Evolutionary conservation across 1,140 invertebrate species (phyloP), one percentile per base, ranked within the genome.

Genomic region (Vollenhovia emeryi): DNA sequence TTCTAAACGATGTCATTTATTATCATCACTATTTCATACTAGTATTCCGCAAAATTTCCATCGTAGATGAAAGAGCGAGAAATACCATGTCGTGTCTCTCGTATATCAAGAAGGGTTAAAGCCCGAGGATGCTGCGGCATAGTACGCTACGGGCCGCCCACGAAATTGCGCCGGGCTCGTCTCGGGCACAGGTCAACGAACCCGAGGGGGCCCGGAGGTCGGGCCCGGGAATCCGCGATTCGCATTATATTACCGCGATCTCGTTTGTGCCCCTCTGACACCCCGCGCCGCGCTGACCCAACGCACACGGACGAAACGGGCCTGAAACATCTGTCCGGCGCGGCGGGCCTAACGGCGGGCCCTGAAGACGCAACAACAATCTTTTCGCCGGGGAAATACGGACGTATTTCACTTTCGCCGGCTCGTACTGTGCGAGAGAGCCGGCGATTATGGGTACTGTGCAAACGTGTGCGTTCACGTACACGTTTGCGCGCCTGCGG

Each of bases 281-380:
- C 43, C 62, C 48, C 24, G 55, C 48, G 27, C 24, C 21, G 7
- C 45, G 48, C 43, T 62, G 59, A 76, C 43, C 50, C 57, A n/a
- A n/a, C n/a, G 33, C 33, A 66, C 85, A 21, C 68, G 75, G 40
- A 64, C 3, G 84, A 78, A 84, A 83, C 85, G 71, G n/a, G 52
- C 60, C 64, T 21, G 45, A 68, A 87, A 89, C 87, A 89, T 89
- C 87, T 89, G 87, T 88, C 74, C 64, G 55, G 43, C 40, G 40
- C 52, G 43, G 43, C 85, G 18, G 43, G 79, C 27, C 73, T 45
- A 21, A 60, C 9, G 40, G 62, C 15, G 75, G 27, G 48, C 57
- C 18, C 43, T 52, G 84, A 55, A 71, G 75, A 88, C 48, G 87
- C 76, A 66, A 86, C 83, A 71, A 88, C n/a, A n/a, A n/a, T n/a